Base-by-base conservation (phyloP, 2,888 invertebrate species). In the Exephanes ischioxanthus region DNA sequence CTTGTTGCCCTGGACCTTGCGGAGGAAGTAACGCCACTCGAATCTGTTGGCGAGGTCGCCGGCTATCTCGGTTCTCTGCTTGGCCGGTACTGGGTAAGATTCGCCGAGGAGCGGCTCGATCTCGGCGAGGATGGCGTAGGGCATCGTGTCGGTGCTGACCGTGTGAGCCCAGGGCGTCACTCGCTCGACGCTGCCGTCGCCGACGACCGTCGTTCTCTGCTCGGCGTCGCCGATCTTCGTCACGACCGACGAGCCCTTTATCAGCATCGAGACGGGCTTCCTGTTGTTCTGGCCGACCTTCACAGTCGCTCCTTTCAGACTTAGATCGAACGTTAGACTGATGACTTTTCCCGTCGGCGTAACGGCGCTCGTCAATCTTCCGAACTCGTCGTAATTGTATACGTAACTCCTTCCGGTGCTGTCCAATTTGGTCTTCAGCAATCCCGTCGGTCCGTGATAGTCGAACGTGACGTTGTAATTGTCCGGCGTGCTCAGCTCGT, bases 291-390 rank as follows among this genome's bases (percentile, higher is more conserved):
- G 97, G 6, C 96, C 96, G 0, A 98, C 97, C 91, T 97, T 96
- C 0, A 98, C 98, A 14, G 97, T 97, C 0, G 98, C 98, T 0
- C 98, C 98, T 94, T 98, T 98, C 16, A 97, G 94, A 91, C 98
- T 98, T n/a, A 98, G 95, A 94, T 98, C 98, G 91, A 98, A 98
- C 3, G 97, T 97, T 0, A 98, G 94, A 85, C 97, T 97, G 77
- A 98, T 98, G 22, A 98, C 97, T 94, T 98, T 97, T 6, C 99
- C 99, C n/a, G 99, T 99, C 0, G 99, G 99, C 6, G 98, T 98
- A 0, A 99, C 97, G 0, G 98, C 98, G 14, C 97, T 97, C 1
- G 97, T 98, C 1, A 99, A 95, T 80, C 99, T 96, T 1, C 99
- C 99, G 92, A 98, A 99, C 92, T 98, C 98, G 92, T 99, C 99